A percentile compares a stretch with the other conserved stretches of the same genome.
Evolutionary conservation across 2,797 vertebrate species (phyloP).

Genomic region (Sternotherus odoratus): DNA sequence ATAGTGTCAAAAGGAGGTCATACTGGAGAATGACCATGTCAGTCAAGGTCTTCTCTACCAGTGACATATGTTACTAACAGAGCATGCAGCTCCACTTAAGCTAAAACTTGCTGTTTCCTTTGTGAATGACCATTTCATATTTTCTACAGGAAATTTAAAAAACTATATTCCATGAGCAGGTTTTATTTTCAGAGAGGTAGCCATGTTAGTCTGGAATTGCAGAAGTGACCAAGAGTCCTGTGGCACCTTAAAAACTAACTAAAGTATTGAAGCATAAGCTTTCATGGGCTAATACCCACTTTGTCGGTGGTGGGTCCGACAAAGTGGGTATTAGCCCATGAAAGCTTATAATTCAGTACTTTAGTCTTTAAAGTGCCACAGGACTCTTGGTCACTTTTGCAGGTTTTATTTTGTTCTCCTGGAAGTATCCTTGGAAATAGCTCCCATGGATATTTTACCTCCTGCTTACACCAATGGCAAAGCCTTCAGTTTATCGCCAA

Average conservation of each 20-base stretch:
- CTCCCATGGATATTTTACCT: neutral
- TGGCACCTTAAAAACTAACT: too few relatives aligned
- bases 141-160: slow-evolving; percentile 10
- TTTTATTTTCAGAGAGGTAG: too few relatives aligned
- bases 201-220: too few relatives aligned
- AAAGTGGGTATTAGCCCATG: too few relatives aligned
- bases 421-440: neutral
- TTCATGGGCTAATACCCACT: too few relatives aligned
- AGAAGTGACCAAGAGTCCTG: too few relatives aligned
- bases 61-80: neutral
- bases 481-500: neutral
- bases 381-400: too few relatives aligned
- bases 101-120: neutral
- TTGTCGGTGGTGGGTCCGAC: too few relatives aligned
- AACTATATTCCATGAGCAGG: neutral
- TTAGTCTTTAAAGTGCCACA: too few relatives aligned
- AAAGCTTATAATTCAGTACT: too few relatives aligned
- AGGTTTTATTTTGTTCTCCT: slow-evolving; percentile 1
- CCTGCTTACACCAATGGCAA: neutral
- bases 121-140: neutral
- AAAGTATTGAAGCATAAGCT: too few relatives aligned
- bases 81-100: neutral
- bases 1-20: neutral
- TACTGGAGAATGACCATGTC: neutral
- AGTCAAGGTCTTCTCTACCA: neutral